A percentile compares a stretch with the other conserved stretches of the same genome.
Evolutionary conservation across 2,888 invertebrate species (phyloP).

Genomic region (Coenonympha arcania): DNA sequence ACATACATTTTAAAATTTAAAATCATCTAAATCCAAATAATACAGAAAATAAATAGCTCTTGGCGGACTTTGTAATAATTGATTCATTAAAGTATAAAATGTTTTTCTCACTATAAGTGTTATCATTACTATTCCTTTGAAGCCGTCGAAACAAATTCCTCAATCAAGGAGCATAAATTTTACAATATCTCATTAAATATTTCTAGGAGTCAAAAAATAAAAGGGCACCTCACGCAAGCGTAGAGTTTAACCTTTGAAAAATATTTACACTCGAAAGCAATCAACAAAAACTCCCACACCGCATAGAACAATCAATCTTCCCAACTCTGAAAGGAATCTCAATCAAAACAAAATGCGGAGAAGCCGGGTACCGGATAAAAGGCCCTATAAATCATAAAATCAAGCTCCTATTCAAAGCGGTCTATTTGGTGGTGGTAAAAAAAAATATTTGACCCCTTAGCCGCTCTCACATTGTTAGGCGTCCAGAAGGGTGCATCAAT

Average conservation of each 20-base stretch:
- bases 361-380: slow-evolving; percentile 63
- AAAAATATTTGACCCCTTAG: slow-evolving; percentile 61
- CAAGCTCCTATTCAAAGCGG: slow-evolving; percentile 66
- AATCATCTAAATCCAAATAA: neutral
- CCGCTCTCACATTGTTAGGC: slow-evolving; percentile 51
- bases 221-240: slow-evolving; percentile 27
- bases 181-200: neutral
- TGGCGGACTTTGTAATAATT: neutral
- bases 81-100: no score
- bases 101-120: no score
- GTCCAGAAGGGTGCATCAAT: slow-evolving; percentile 59
- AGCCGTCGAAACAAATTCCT: neutral
- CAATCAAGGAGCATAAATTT: neutral
- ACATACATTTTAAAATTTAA: no score
- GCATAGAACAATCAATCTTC: slow-evolving; percentile 71
- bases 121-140: neutral
- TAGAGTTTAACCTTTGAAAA: slow-evolving; percentile 50
- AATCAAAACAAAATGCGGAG: slow-evolving; percentile 71
- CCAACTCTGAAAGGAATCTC: slow-evolving; percentile 64
- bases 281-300: slow-evolving; percentile 68
- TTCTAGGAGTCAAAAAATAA: slow-evolving; percentile 6
- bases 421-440: slow-evolving; percentile 62
- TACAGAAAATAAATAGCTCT: neutral
- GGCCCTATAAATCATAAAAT: slow-evolving; percentile 73
- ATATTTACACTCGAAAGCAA: slow-evolving; percentile 61